Conservation (phyloP, 2,888 invertebrate genomes). For the Protula sp. region DNA sequence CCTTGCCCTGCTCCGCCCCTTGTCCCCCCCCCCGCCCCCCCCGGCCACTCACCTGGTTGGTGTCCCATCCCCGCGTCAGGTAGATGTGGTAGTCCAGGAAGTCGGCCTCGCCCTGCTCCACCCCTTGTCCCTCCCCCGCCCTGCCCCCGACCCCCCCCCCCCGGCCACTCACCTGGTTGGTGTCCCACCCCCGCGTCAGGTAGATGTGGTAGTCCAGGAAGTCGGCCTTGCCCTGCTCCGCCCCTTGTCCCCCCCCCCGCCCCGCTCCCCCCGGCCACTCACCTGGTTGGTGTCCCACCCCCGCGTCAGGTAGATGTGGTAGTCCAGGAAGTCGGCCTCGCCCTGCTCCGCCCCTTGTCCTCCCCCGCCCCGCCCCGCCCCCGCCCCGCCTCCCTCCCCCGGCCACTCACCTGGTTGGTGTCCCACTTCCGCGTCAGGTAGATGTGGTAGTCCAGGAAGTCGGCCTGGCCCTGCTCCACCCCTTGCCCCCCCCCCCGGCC, state of each 20-base stretch:
- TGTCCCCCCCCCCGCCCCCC: too few species aligned
- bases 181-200: slow-evolving; percentile 51
- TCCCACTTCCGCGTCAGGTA: slow-evolving; percentile 50
- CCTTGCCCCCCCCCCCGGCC: too few species aligned
- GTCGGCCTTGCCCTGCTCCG: slow-evolving; percentile 29
- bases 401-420: slow-evolving; percentile 36
- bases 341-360: slow-evolving; percentile 38
- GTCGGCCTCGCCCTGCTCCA: slow-evolving; percentile 28
- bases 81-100: slow-evolving; percentile 37
- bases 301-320: slow-evolving; percentile 47
- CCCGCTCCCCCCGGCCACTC: too few species aligned
- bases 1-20: slow-evolving; percentile 34
- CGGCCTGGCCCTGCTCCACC: slow-evolving; percentile 29
- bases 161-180: slow-evolving; percentile 34
- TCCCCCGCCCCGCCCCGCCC: too few species aligned
- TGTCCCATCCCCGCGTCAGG: slow-evolving; percentile 50
- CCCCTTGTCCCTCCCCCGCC: too few species aligned
- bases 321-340: slow-evolving; percentile 36
- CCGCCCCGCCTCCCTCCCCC: too few species aligned
- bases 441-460: slow-evolving; percentile 37
- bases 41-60: slow-evolving; percentile 38
- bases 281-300: slow-evolving; percentile 49
- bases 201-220: slow-evolving; percentile 47
- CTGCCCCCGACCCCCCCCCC: too few species aligned
- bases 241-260: too few species aligned